Evolutionary conservation across 1,140 invertebrate species (phyloP).

Genomic region (Drosophila pectinifera): DNA sequence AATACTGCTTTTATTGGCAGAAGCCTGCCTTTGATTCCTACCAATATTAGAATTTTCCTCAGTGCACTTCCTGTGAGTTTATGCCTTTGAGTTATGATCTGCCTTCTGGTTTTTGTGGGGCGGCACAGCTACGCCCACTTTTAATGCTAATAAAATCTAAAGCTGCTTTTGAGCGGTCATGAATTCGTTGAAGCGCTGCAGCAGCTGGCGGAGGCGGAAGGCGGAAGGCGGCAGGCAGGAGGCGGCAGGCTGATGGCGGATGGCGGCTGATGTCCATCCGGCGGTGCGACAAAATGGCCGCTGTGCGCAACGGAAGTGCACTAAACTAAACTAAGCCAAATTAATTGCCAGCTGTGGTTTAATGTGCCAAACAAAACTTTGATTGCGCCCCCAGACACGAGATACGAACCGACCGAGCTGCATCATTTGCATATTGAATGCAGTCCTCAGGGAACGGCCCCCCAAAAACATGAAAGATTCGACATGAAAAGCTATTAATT

Average conservation of each 20-base stretch:
- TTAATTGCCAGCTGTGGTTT: conserved; percentile 77
- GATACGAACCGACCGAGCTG: conserved; percentile 37
- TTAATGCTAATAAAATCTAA: conserved; percentile 82
- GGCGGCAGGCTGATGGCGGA: conserved; percentile 27
- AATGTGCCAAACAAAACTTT: conserved; percentile 81
- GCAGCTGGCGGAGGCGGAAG: conserved; percentile 5
- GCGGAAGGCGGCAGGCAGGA: conserved; percentile 29
- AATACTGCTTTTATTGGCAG: not conserved
- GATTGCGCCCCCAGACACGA: conserved; percentile 57
- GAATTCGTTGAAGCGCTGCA: conserved; percentile 51
- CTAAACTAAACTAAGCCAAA: conserved; percentile 82
- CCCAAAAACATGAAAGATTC: conserved; percentile 45
- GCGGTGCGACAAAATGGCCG: conserved; percentile 76
- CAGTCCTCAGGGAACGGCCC: not conserved
- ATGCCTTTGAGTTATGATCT: conserved; percentile 78
- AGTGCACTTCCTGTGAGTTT: conserved; percentile 43
- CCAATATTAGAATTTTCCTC: no score
- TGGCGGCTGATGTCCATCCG: conserved; percentile 63
- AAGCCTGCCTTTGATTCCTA: no score
- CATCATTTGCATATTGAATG: conserved; percentile 55
- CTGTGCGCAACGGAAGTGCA: conserved; percentile 78
- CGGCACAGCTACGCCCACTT: conserved; percentile 45
- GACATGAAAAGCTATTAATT: conserved; percentile 44
- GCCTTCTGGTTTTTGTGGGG: conserved; percentile 61
- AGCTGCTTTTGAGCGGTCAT: conserved; percentile 75